phyloP scores from a whole-genome alignment of 2,888 invertebrate species.

The Xylocampa areola region DNA sequence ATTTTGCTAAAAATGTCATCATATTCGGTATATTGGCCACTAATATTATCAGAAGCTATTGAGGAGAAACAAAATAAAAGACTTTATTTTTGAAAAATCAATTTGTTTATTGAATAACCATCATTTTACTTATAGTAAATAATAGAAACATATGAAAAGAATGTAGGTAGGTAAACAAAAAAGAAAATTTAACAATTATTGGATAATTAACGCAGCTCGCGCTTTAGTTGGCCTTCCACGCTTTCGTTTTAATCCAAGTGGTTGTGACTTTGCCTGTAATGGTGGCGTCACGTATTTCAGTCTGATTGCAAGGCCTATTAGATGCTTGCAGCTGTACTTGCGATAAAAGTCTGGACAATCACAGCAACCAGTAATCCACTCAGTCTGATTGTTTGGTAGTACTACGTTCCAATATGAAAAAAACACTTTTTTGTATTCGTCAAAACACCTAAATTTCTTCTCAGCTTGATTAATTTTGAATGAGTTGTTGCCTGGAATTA shows the following conservation, averaged over 20 bases:
- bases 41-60: slow-evolving; percentile 2
- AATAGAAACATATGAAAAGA: not conserved
- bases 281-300: slow-evolving; percentile 23
- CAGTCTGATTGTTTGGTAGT: slow-evolving; percentile 10
- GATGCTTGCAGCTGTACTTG: slow-evolving; percentile 16
- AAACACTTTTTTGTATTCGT: slow-evolving; percentile 23
- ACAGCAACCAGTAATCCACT: slow-evolving; percentile 14
- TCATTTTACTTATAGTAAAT: not conserved
- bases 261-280: slow-evolving; percentile 21
- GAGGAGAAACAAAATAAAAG: slow-evolving; percentile 1
- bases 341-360: slow-evolving; percentile 14
- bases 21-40: not conserved
- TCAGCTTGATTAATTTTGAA: slow-evolving; percentile 25
- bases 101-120: not conserved
- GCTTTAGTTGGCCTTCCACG: slow-evolving; percentile 19
- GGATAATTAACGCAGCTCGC: slow-evolving; percentile 20
- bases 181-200: slow-evolving; percentile 1
- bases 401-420: slow-evolving; percentile 13
- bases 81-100: slow-evolving; percentile 1
- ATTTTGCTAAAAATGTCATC: slow-evolving; percentile 11
- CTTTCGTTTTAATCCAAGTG: slow-evolving; percentile 18
- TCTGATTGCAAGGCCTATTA: slow-evolving; percentile 16
- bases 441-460: slow-evolving; percentile 22
- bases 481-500: slow-evolving; percentile 24
- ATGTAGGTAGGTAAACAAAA: not conserved